Evolutionary conservation across 1,140 invertebrate genomes (phyloP).

Genomic region (Ostrea edulis): DNA sequence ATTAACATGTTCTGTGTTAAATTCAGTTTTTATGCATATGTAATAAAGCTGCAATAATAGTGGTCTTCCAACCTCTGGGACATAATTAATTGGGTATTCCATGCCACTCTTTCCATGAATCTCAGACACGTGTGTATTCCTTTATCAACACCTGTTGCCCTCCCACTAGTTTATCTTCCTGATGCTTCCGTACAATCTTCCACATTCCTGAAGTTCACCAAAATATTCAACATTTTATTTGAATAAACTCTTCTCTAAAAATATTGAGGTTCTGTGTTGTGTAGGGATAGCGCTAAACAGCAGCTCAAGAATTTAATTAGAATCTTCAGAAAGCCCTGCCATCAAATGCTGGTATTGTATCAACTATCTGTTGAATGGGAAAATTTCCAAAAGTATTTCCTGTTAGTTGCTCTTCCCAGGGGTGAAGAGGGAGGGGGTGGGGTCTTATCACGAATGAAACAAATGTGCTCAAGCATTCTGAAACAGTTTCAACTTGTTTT

Average conservation of each 20-base stretch:
- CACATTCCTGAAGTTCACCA: neutral
- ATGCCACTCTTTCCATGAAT: neutral
- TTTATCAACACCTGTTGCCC: constrained; percentile 17
- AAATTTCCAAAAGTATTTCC: neutral
- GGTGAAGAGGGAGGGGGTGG: neutral
- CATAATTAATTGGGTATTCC: neutral
- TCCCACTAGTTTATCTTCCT: constrained; percentile 11
- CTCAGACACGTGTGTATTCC: neutral
- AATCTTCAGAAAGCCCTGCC: neutral
- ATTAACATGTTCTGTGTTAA: too few species aligned
- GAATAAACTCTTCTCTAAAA: neutral
- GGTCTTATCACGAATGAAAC: too few species aligned
- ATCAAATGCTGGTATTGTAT: neutral
- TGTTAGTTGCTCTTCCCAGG: neutral
- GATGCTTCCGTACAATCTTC: neutral
- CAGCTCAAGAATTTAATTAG: too few species aligned
- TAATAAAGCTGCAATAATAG: too few species aligned
- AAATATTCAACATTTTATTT: neutral
- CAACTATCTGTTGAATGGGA: neutral
- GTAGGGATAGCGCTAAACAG: neutral
- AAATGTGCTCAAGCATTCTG: too few species aligned
- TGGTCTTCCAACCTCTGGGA: too few species aligned
- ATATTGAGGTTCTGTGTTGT: neutral
- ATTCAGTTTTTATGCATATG: too few species aligned
- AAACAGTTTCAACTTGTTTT: neutral